These are phyloP conservation scores for Enteromius argenteus DNA, from an alignment of 2,797 vertebrate genomes.

Conservation along the genomic window DNA sequence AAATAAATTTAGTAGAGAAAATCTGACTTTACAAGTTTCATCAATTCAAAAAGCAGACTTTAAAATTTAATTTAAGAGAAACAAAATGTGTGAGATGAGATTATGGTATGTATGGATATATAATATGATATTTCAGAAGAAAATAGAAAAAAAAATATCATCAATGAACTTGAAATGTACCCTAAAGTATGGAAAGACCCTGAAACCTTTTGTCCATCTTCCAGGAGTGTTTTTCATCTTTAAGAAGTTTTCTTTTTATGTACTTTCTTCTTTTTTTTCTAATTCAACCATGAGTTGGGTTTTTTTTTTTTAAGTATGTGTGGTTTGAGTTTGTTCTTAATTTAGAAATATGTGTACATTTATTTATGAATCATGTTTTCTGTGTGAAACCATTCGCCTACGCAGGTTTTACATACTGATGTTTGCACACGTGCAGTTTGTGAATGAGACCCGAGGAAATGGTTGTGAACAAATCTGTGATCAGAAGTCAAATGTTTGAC, in stretches of 20 bases:
- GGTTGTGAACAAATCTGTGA: conserved; percentile 52
- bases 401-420: not conserved
- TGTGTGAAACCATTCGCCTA: not conserved
- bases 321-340: conserved; percentile 3
- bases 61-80: no score
- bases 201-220: not conserved
- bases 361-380: conserved; percentile 6
- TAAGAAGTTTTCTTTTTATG: not conserved
- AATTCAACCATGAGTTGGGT: not conserved
- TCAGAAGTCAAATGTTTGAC: conserved; percentile 67
- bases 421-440: not conserved
- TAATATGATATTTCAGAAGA: not conserved
- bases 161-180: not conserved
- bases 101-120: not conserved
- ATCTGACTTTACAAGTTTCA: no score
- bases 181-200: not conserved
- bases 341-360: not conserved
- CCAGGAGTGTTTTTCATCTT: not conserved
- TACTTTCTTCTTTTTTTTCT: not conserved
- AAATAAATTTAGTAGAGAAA: no score
- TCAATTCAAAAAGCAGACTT: no score
- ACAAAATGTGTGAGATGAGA: not conserved
- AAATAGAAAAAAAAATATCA: not conserved
- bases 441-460: not conserved
- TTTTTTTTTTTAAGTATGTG: not conserved